These are phyloP conservation scores for Datnioides undecimradiatus DNA, from an alignment of 2,113 vertebrate genomes.

Conservation along the genomic window DNA sequence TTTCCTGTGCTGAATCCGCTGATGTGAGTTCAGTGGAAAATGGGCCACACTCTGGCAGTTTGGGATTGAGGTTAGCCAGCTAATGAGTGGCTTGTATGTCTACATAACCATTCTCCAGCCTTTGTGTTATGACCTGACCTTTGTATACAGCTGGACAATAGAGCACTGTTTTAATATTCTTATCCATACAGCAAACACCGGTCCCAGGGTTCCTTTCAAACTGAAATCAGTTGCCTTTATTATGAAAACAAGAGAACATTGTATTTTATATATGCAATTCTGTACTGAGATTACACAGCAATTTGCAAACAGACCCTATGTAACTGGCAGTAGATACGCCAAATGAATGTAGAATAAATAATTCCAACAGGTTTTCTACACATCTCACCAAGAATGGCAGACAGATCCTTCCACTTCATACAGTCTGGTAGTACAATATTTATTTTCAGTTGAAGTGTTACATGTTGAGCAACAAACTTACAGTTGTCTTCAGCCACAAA, in stretches of 20 bases:
- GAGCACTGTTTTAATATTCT: conserved; percentile 14
- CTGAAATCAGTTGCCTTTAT: conserved; percentile 78
- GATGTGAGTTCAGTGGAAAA: neutral
- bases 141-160: neutral
- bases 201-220: conserved; percentile 57
- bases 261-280: conserved; percentile 77
- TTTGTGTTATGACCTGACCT: neutral
- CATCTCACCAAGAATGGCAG: conserved; percentile 86
- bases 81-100: neutral
- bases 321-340: conserved; percentile 64
- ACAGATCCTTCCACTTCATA: conserved; percentile 90
- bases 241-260: conserved; percentile 81
- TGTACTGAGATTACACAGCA: conserved; percentile 70
- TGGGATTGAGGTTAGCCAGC: neutral
- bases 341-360: conserved; percentile 79
- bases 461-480: conserved; percentile 97
- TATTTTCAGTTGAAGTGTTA: conserved; percentile 97
- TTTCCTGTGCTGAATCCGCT: neutral
- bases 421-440: conserved; percentile 98
- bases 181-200: conserved; percentile 27
- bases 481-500: conserved; percentile 96
- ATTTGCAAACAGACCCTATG: conserved; percentile 68
- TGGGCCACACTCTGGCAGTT: neutral
- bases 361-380: conserved; percentile 67
- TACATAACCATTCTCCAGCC: neutral